These are phyloP conservation scores for Pogonomyrmex californicus DNA, from an alignment of 1,140 invertebrate species.

Conservation along the genomic window DNA sequence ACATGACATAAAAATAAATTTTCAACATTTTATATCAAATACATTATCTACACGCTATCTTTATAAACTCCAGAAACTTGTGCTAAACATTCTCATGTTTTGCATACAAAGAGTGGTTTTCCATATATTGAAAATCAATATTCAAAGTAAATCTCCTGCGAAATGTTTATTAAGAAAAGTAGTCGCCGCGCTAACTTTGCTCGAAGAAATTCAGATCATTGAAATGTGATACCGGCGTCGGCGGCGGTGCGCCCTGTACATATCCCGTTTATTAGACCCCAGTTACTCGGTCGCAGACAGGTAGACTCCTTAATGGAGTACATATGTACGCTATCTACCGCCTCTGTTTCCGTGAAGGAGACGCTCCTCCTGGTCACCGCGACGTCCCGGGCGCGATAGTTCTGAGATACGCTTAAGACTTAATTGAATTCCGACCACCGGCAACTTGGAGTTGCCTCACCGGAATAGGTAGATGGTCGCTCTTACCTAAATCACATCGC, in stretches of 20 bases:
- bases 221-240: conserved; percentile 21
- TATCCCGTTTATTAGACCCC: conserved; percentile 50
- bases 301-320: conserved; percentile 68
- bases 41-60: too few relatives aligned
- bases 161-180: neutral
- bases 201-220: conserved; percentile 29
- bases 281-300: conserved; percentile 37
- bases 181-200: neutral
- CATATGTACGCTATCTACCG: conserved; percentile 50
- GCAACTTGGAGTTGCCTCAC: conserved; percentile 73
- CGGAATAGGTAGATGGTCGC: conserved; percentile 39
- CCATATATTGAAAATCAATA: conserved; percentile 4
- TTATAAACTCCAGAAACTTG: neutral
- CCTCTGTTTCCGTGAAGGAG: conserved; percentile 42
- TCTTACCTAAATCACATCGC: conserved; percentile 80
- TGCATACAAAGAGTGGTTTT: neutral
- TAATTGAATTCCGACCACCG: conserved; percentile 82
- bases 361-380: conserved; percentile 56
- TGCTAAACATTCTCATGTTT: neutral
- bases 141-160: neutral
- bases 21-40: neutral
- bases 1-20: neutral
- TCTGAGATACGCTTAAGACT: conserved; percentile 80
- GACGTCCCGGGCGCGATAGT: conserved; percentile 69
- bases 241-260: neutral